phyloP scores from a whole-genome alignment of 2,888 invertebrate species.

The Nasonia oneida region DNA sequence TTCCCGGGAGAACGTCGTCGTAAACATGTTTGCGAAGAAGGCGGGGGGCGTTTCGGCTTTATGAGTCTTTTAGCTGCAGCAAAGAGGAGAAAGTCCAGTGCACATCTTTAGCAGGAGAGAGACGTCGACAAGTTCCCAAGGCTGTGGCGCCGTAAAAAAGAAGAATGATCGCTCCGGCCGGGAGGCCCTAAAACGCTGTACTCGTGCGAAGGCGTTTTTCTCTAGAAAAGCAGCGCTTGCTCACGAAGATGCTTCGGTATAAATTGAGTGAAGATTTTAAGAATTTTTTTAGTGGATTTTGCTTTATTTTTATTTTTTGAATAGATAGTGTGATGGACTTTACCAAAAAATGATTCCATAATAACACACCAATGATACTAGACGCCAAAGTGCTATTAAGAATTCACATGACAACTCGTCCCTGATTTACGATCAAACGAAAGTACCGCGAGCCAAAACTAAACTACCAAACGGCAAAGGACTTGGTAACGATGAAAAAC shows the following conservation, averaged over 20 bases:
- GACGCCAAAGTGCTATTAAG: too few relatives aligned
- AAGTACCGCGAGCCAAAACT: background rate
- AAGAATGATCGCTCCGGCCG: constrained; percentile 8
- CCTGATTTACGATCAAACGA: background rate
- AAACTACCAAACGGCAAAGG: background rate
- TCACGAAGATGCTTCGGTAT: background rate
- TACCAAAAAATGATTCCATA: background rate
- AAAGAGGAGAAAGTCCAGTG: background rate
- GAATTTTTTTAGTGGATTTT: background rate
- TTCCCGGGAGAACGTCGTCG: background rate
- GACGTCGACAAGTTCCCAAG: background rate
- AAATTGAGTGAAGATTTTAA: background rate
- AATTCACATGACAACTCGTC: background rate
- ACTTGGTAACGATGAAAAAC: constrained; percentile 34
- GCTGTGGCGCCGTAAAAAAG: background rate
- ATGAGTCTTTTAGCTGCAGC: constrained; percentile 29
- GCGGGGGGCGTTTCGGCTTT: background rate
- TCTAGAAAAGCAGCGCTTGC: background rate
- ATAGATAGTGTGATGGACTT: too few relatives aligned
- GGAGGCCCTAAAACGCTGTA: constrained; percentile 6
- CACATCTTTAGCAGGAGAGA: background rate
- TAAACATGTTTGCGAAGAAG: background rate
- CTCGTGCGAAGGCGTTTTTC: constrained; percentile 20
- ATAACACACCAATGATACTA: background rate
- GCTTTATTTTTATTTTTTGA: too few relatives aligned